Base-by-base conservation (phyloP, 2,888 invertebrate species). In the Orchesellides sinensis region DNA sequence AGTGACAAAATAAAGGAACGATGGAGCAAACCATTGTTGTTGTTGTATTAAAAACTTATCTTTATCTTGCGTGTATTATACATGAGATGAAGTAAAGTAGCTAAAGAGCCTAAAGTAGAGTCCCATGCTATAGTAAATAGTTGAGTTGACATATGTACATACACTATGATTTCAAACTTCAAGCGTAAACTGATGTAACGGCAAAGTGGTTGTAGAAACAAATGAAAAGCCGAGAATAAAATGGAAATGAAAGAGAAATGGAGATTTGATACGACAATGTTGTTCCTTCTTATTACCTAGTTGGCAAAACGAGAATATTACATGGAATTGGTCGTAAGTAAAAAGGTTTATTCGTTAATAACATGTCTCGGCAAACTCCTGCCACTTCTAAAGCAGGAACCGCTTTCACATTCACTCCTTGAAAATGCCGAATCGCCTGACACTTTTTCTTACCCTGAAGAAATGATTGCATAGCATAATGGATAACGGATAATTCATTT, bases 221-320 rank as follows among this genome's bases (percentile, higher is more conserved):
- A 61, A 59, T n/a, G 40, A 32, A 40, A n/a, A 40, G n/a, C 2
- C 40, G n/a, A 40, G 40, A 40, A 40, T n/a, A n/a, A 10, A 40
- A n/a, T 47, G 45, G 1, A 47, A 78, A 23, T n/a, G 19, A 40
- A 75, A n/a, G 68, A 45, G 45, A 54, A 40, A 66, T 82, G 49
- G 82, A 75, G 75, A 75, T 82, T 75, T 82, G 82, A 82, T 75
- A 82, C 69, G 74, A 75, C 74, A 70, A 14, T 59, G 49, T 27
- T 40, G 59, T 72, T 68, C 52, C 52, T 66, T 52, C 49, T 75
- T 65, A 82, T 82, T 82, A 75, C 54, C 68, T 68, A 74, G 45
- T 81, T 82, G 61, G 54, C 61, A 63, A 82, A 82, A 82, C 72
- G 75, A 75, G 75, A 75, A 82, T 74, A 69, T 82, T 82, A 82